Percentiles rank a stretch among this genome's conserved stretches.
These are phyloP conservation scores for Daboia siamensis DNA, from an alignment of 2,113 vertebrate genomes.

Conservation along the genomic window DNA sequence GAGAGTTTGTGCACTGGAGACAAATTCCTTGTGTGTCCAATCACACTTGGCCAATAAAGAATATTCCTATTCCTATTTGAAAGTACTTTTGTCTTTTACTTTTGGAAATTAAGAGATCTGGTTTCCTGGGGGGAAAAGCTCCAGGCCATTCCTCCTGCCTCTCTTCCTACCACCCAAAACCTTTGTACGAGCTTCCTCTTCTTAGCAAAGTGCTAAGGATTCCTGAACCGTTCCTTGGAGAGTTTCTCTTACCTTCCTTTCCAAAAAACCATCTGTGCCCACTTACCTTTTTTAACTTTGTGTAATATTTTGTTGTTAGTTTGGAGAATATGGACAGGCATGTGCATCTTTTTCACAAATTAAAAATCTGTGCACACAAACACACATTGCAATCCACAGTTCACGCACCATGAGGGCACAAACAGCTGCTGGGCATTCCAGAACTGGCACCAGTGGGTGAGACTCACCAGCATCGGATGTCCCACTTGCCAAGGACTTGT, in stretches of 20 bases:
- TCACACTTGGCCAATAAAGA: too few species aligned
- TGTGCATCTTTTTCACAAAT: neutral
- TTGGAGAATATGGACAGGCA: neutral
- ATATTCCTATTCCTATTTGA: neutral
- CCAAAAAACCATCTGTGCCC: neutral
- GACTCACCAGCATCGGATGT: neutral
- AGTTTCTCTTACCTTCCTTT: neutral
- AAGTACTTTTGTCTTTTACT: neutral
- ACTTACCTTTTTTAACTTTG: neutral
- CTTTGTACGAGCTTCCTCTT: too few species aligned
- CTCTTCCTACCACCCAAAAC: neutral
- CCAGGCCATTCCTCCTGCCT: too few species aligned
- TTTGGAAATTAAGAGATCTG: neutral
- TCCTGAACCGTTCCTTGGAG: neutral
- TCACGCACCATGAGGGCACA: neutral
- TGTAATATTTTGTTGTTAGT: neutral
- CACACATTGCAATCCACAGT: neutral
- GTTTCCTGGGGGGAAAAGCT: too few species aligned
- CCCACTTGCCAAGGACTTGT: constrained; percentile 79
- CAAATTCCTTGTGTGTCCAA: too few species aligned
- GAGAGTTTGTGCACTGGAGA: too few species aligned
- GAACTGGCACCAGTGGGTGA: neutral
- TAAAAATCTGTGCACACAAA: neutral
- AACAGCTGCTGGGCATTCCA: neutral
- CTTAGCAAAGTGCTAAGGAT: neutral